phyloP scores from a whole-genome alignment of 2,797 vertebrate genomes.

The Darevskia mixta region DNA sequence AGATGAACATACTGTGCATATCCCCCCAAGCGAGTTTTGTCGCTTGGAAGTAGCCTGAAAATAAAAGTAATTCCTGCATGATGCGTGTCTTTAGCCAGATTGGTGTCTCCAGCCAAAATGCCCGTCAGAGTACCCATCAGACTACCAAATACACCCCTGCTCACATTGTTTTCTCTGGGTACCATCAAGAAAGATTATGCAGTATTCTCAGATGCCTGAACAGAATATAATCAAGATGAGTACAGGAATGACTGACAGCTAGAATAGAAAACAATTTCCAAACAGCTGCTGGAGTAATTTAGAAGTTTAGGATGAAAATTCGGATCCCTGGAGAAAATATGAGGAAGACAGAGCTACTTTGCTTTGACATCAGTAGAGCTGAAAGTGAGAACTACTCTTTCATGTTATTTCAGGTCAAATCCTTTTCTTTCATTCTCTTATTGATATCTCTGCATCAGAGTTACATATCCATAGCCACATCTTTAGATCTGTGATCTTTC shows the following conservation, averaged over 20 bases:
- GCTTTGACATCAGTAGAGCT: constrained; percentile 21
- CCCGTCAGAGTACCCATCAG: background rate
- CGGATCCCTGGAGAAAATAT: constrained; percentile 23
- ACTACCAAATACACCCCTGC: background rate
- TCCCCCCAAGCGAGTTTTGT: background rate
- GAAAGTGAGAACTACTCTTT: constrained; percentile 19
- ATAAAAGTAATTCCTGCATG: constrained; percentile 16
- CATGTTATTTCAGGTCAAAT: constrained; percentile 30
- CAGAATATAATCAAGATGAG: constrained; percentile 40
- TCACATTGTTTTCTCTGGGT: background rate
- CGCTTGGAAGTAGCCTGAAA: background rate
- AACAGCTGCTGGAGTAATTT: constrained; percentile 40
- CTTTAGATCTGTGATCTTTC: constrained; percentile 15
- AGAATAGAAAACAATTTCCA: constrained; percentile 42
- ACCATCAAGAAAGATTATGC: constrained; percentile 17
- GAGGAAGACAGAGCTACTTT: constrained; percentile 25
- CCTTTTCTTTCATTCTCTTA: constrained; percentile 29
- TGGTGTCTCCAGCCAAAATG: background rate
- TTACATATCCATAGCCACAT: constrained; percentile 14
- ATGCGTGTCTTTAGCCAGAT: background rate
- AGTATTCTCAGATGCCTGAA: constrained; percentile 29
- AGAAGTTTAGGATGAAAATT: constrained; percentile 30
- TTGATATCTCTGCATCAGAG: constrained; percentile 24
- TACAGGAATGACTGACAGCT: constrained; percentile 34
- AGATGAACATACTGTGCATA: constrained; percentile 18